Percentiles rank a stretch among this genome's conserved stretches.
phyloP scores from a whole-genome alignment of 2,797 vertebrate genomes.

The Thalassophryne amazonica region DNA sequence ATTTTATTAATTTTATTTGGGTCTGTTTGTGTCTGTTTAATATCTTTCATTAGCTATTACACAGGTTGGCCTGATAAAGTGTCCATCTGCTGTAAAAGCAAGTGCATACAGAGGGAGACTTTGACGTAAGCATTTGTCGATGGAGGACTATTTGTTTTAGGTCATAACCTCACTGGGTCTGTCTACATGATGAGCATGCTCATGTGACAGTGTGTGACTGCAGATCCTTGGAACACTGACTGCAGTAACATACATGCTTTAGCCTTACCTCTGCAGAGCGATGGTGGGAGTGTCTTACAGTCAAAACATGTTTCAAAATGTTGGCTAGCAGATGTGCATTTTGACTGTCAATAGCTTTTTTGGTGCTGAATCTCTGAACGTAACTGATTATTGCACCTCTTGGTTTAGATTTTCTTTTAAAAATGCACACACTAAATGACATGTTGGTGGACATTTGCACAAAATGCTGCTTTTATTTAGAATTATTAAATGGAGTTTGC shows the following conservation, averaged over 20 bases:
- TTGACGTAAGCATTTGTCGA: constrained; percentile 20
- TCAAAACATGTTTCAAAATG: neutral
- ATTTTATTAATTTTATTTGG: neutral
- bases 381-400: neutral
- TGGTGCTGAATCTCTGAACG: neutral
- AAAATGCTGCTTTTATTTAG: neutral
- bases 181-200: constrained; percentile 26
- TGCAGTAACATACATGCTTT: neutral
- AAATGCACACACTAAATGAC: neutral
- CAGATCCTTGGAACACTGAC: neutral
- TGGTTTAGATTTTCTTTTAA: neutral
- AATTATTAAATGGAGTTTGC: neutral
- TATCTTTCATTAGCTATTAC: neutral
- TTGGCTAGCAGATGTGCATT: neutral
- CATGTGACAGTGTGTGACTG: neutral
- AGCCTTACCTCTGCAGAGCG: neutral
- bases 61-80: neutral
- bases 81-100: neutral
- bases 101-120: constrained; percentile 18
- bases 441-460: no score
- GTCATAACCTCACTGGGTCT: constrained; percentile 6
- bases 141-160: constrained; percentile 38
- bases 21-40: neutral
- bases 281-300: neutral
- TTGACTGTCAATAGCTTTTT: no score